phyloP scores from a whole-genome alignment of 2,888 invertebrate genomes.

The Philopedon plagiatum region DNA sequence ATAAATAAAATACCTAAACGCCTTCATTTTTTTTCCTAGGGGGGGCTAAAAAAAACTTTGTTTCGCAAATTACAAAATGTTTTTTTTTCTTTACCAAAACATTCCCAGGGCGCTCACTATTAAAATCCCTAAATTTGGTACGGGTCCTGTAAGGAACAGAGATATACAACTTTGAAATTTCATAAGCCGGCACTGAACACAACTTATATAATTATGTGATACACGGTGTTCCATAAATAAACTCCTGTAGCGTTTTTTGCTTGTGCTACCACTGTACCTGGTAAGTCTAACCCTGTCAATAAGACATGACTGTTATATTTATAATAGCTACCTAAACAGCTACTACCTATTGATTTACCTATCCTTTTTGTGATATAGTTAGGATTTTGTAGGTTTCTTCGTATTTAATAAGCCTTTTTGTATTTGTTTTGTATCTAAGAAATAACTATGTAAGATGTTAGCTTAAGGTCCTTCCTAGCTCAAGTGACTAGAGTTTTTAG shows the following conservation, averaged over 20 bases:
- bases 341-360: constrained; percentile 3
- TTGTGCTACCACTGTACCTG: background rate
- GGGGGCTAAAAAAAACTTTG: no score
- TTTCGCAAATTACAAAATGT: no score
- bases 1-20: no score
- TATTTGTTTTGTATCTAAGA: background rate
- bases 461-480: background rate
- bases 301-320: constrained; percentile 10
- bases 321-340: background rate
- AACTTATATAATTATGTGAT: background rate
- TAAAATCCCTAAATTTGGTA: no score
- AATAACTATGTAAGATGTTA: background rate
- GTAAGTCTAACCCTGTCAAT: constrained; percentile 3
- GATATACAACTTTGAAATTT: no score
- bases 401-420: constrained; percentile 11
- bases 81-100: no score
- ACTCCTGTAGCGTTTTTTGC: background rate
- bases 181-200: no score
- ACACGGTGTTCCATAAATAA: constrained; percentile 2
- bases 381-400: background rate
- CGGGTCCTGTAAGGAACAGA: no score
- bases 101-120: no score
- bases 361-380: constrained; percentile 19
- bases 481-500: background rate
- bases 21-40: no score